Evolutionary conservation across 2,113 vertebrate genomes (phyloP), one percentile per base, ranked within the genome.

Genomic region (Arothron firmamentum): DNA sequence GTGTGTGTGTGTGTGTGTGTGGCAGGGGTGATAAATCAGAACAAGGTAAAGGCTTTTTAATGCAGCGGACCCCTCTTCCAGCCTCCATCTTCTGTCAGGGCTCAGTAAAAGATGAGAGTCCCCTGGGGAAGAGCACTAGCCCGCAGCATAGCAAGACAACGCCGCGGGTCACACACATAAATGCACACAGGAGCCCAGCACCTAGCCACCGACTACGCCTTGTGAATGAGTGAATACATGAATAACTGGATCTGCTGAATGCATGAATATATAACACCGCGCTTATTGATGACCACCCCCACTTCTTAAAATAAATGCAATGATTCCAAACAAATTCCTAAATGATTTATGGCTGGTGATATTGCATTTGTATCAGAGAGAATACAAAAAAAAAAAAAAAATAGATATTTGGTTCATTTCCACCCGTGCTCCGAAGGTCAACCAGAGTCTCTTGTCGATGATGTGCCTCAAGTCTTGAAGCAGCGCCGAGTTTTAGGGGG

Each of bases 31-130:
- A 92, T 92, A 92, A 92, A 92, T 92, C 91, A 92, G 87, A 70
- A 75, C 82, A 80, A 89, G 89, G 89, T 90, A 91, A 92, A 91
- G 91, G 89, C 85, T 92, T 92, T 92, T 92, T 91, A 91, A 92
- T 90, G 88, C 88, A 90, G 89, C 88, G 73, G 79, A 91, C 90
- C 82, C 85, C 77, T 84, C 88, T 89, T 81, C 77, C 88, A 88
- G 82, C 90, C 89, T 90, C 89, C 87, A 90, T 92, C 89, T 91
- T 89, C 88, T 90, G 89, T 89, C 89, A 89, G 87, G 83, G 85
- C 88, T 87, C 89, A 88, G 88, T 91, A 92, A 91, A 91, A 91
- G 89, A 92, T 92, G 90, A 92, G 89, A 89, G 87, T 81, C 88
- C 90, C 88, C 84, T 70, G 78, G 89, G 90, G 89, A 90, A 88